Evolutionary conservation across 2,888 invertebrate genomes (phyloP).

Genomic region (Lucinisca nassula): DNA sequence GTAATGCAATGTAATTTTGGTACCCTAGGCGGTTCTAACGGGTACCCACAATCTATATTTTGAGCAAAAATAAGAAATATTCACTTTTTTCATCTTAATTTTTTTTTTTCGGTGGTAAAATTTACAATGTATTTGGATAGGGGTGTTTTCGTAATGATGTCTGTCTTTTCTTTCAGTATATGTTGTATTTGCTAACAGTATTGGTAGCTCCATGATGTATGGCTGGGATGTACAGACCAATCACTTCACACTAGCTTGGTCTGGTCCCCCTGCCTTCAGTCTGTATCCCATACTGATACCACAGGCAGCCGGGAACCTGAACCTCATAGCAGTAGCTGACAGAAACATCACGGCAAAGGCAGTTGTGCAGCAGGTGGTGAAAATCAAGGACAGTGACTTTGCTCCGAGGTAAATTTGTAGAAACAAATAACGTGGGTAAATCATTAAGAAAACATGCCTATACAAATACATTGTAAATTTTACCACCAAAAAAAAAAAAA

Average conservation of each 20-base stretch:
- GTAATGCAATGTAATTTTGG: no score
- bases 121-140: no score
- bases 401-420: conserved; percentile 83
- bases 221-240: conserved; percentile 79
- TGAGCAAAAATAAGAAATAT: no score
- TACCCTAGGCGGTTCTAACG: no score
- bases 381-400: conserved; percentile 82
- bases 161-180: conserved; percentile 83
- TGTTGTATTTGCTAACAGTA: conserved; percentile 79
- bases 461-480: no score
- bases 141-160: no score
- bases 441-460: no score
- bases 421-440: no score
- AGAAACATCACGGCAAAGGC: conserved; percentile 67
- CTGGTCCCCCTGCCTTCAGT: conserved; percentile 73
- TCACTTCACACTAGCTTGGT: conserved; percentile 80
- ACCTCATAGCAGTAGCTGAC: conserved; percentile 75
- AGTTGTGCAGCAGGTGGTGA: conserved; percentile 77
- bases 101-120: no score
- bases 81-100: no score
- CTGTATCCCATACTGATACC: conserved; percentile 78
- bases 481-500: no score
- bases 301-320: conserved; percentile 75
- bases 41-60: no score
- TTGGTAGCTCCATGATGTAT: conserved; percentile 80